Percentiles rank a stretch among this genome's conserved stretches.
Conservation (phyloP, 2,113 vertebrate genomes). For the Meriones unguiculatus region DNA sequence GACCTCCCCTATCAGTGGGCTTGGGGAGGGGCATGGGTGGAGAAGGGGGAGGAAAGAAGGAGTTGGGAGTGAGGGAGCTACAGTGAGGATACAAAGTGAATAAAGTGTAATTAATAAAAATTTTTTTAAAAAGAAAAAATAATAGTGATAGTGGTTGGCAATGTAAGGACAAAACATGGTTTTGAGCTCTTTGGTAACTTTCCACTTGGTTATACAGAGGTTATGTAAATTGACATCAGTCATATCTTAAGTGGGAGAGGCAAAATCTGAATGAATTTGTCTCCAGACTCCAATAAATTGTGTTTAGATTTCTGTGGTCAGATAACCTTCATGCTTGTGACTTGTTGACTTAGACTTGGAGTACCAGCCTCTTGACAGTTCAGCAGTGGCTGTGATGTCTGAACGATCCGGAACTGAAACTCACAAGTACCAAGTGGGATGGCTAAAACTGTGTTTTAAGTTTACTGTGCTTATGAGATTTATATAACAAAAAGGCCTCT, state of each 20-base stretch:
- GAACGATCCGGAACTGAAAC: not conserved
- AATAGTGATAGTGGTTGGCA: not conserved
- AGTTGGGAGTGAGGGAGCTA: no score
- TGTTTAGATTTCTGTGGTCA: not conserved
- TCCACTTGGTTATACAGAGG: not conserved
- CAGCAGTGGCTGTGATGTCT: not conserved
- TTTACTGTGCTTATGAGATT: not conserved
- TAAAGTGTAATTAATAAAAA: no score
- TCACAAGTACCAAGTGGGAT: not conserved
- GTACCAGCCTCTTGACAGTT: not conserved
- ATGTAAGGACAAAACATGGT: slow-evolving; percentile 36
- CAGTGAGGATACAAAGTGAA: no score
- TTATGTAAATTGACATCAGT: slow-evolving; percentile 22
- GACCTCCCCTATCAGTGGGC: no score
- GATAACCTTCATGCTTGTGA: not conserved
- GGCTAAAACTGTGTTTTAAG: not conserved
- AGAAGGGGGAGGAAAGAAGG: no score
- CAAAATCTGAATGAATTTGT: slow-evolving; percentile 29
- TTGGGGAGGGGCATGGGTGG: no score
- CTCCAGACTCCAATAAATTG: not conserved
- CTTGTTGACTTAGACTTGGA: not conserved
- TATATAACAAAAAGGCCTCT: not conserved
- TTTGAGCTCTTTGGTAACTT: not conserved
- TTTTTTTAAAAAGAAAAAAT: no score
- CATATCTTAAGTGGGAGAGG: not conserved